Conservation (phyloP, 2,113 vertebrate species). For the Periophthalmodon schlosseri region DNA sequence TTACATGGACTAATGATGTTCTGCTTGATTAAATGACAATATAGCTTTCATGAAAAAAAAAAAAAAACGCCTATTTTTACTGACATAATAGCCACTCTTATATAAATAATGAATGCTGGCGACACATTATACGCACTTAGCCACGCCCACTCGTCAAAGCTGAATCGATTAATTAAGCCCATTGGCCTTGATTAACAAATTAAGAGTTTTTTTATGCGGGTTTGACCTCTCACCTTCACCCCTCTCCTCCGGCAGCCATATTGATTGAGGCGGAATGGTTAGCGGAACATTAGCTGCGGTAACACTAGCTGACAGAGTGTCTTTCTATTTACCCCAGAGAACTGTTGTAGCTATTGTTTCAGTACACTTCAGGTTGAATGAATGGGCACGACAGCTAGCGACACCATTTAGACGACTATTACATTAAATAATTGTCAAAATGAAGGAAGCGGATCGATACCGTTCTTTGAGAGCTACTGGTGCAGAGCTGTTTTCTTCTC, state of each 20-base stretch:
- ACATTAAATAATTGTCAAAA: slow-evolving; percentile 70
- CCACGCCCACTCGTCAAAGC: slow-evolving; percentile 55
- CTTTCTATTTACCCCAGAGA: slow-evolving; percentile 57
- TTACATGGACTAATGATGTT: slow-evolving; percentile 83
- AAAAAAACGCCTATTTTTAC: slow-evolving; percentile 67
- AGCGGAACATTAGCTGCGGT: slow-evolving; percentile 42
- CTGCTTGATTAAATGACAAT: slow-evolving; percentile 80
- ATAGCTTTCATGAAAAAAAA: slow-evolving; percentile 61
- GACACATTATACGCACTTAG: slow-evolving; percentile 65
- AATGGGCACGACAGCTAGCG: slow-evolving; percentile 35
- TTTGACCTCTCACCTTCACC: slow-evolving; percentile 71
- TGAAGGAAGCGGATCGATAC: slow-evolving; percentile 55
- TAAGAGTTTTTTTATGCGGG: slow-evolving; percentile 44
- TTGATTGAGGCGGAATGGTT: slow-evolving; percentile 58
- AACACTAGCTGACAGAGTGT: slow-evolving; percentile 60
- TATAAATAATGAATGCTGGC: slow-evolving; percentile 79
- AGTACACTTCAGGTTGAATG: slow-evolving; percentile 44
- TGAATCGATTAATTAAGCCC: slow-evolving; percentile 70
- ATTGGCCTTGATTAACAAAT: slow-evolving; percentile 73
- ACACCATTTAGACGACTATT: slow-evolving; percentile 64
- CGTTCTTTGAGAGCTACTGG: slow-evolving; percentile 53
- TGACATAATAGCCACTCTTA: slow-evolving; percentile 77
- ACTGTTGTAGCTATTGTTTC: slow-evolving; percentile 52
- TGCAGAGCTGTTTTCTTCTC: slow-evolving; percentile 46
- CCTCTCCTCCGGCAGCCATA: slow-evolving; percentile 43